Evolutionary conservation across 2,888 invertebrate genomes (phyloP), one percentile per base, ranked within the genome.

Genomic region (Hyles lineata): DNA sequence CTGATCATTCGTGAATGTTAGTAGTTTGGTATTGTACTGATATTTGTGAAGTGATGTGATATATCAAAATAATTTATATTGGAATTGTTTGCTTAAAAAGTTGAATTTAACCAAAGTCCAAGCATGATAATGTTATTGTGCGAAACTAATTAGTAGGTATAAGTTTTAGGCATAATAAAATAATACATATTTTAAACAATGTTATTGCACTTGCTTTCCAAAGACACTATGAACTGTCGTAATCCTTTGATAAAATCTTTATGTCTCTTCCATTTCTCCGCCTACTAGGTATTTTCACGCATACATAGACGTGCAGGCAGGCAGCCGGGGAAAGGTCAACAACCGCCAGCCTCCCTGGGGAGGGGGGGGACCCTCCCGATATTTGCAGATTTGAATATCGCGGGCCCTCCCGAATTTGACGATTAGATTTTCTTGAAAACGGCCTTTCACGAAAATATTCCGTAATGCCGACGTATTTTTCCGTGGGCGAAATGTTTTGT

Each of bases 341-440:
- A 85, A 91, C 90, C 92, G 83, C 80, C 84, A 80, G 82, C 87
- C 86, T 80, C 86, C 87, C 85, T 74, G 76, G 79, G 77, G 78
- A 75, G 76, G 77, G 29, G 29, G 70, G 77, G 82, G 15, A 15
- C 84, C 83, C 86, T 86, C 87, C 88, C 89, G 84, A 90, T 89
- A 90, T 89, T 89, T 84, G 87, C 89, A 87, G 90, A 92, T 92
- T 91, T 92, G 92, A 92, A 92, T 93, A 92, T 88, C 85, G 84
- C 80, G 81, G 82, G 77, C 89, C 87, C 87, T 87, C 85, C 79
- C 86, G 85, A 87, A 88, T 87, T 89, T 87, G 79, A 84, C 87
- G 89, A 89, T 92, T 92, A 89, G 84, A 90, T 89, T 90, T 89
- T 87, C 88, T 84, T 83, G 82, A 82, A 86, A 78, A 82, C 69